Conservation (phyloP, 2,113 vertebrate species). For the Oreochromis niloticus region DNA sequence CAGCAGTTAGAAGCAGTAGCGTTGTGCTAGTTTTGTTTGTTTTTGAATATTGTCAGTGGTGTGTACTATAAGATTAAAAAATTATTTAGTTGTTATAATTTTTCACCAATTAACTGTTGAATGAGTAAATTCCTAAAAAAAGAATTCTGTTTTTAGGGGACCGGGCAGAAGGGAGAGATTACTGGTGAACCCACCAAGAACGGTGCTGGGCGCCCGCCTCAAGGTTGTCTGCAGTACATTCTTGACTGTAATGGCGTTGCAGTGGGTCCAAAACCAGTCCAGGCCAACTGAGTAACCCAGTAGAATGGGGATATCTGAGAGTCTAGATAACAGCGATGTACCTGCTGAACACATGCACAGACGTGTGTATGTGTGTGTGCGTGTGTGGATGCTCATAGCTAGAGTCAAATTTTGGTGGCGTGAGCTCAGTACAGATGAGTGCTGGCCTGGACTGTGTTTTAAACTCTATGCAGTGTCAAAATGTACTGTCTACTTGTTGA, state of each 20-base stretch:
- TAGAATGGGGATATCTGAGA: slow-evolving; percentile 11
- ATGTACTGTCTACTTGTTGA: slow-evolving; percentile 80
- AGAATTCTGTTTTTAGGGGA: slow-evolving; percentile 63
- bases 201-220: slow-evolving; percentile 82
- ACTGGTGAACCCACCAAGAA: slow-evolving; percentile 77
- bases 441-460: slow-evolving; percentile 86
- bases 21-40: not conserved
- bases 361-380: slow-evolving; percentile 3
- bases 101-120: not conserved
- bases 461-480: slow-evolving; percentile 89
- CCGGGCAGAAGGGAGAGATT: slow-evolving; percentile 82
- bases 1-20: not conserved
- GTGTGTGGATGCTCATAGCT: slow-evolving; percentile 42
- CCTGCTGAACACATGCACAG: slow-evolving; percentile 68
- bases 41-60: not conserved
- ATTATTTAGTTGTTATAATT: not conserved
- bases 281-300: slow-evolving; percentile 83
- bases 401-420: slow-evolving; percentile 58
- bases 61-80: not conserved
- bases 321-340: slow-evolving; percentile 44
- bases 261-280: slow-evolving; percentile 92
- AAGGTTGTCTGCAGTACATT: slow-evolving; percentile 99
- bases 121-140: not conserved
- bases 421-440: slow-evolving; percentile 67
- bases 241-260: slow-evolving; percentile 97